Base-by-base conservation (phyloP, 2,888 invertebrate species). In the Ypsolopha scabrella region DNA sequence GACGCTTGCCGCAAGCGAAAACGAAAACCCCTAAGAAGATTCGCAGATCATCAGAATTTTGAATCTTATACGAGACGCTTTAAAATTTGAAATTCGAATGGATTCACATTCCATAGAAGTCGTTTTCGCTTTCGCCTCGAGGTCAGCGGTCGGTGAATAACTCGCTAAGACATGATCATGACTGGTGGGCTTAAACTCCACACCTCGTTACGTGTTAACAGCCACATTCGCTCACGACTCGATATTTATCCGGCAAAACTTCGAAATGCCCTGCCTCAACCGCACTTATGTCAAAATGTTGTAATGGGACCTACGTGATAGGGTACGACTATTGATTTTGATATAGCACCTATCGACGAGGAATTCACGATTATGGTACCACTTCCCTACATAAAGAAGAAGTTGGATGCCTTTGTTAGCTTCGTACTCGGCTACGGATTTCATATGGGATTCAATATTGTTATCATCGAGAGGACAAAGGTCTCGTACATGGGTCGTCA, bases 151-250 rank as follows among this genome's bases (percentile, higher is more conserved):
- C 81, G 82, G 78, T 75, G 80, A 72, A 85, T 80, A 85, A 81
- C 82, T 81, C 64, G 80, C 69, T 76, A 77, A 86, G 83, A 82
- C 85, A 80, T 80, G 82, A 80, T 83, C 83, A 82, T 83, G 83
- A 82, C 85, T 83, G 80, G 55, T 81, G 79, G 77, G 82, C 75
- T 77, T 80, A 80, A 77, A 78, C 71, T 86, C 83, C 75, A 85
- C 85, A 86, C 85, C 83, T 86, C 74, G 86, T 85, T 86, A 86
- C 76, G 81, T 86, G 85, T 82, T 83, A 86, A 85, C 83, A 82
- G 83, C 70, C 82, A 75, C 77, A 80, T 81, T 82, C 80, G 77
- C 82, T 82, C 86, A 86, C 85, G 86, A 85, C 77, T 67, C 70
- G 74, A 79, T 80, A 76, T 78, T 82, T 85, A 85, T 81, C 80